Conservation (phyloP, 2,113 vertebrate species). For the Chunga burmeisteri region DNA sequence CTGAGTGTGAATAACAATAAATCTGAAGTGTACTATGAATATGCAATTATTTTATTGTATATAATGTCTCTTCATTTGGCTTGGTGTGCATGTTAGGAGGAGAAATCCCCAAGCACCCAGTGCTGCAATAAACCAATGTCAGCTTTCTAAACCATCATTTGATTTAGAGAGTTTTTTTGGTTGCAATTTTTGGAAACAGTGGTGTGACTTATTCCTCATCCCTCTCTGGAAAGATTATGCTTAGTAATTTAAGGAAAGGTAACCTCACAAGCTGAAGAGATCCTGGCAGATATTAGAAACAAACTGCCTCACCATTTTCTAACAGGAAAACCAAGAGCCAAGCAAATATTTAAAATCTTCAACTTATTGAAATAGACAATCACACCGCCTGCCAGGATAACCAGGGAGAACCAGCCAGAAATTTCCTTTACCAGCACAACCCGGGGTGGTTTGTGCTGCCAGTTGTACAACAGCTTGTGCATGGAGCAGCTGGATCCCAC, state of each 20-base stretch:
- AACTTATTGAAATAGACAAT: not conserved
- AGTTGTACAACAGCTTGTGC: not conserved
- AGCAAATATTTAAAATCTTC: slow-evolving; percentile 27
- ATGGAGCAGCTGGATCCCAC: not conserved
- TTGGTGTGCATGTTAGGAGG: too few species aligned
- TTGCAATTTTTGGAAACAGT: too few species aligned
- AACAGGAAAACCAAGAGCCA: not conserved
- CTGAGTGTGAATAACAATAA: too few species aligned
- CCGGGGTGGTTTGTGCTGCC: not conserved
- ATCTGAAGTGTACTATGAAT: too few species aligned
- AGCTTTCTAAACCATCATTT: too few species aligned
- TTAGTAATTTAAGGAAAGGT: not conserved
- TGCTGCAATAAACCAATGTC: too few species aligned
- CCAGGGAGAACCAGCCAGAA: not conserved
- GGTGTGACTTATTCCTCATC: not conserved
- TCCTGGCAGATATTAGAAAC: not conserved
- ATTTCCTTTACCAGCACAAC: fast-evolving
- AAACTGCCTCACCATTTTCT: not conserved
- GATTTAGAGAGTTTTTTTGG: too few species aligned
- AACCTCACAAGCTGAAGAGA: not conserved
- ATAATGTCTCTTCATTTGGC: too few species aligned
- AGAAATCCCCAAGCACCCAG: too few species aligned
- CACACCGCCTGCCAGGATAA: not conserved
- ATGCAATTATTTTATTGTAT: too few species aligned
- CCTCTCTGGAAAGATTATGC: not conserved